phyloP scores from a whole-genome alignment of 1,140 invertebrate genomes.

The Lasaia peninsularis region DNA sequence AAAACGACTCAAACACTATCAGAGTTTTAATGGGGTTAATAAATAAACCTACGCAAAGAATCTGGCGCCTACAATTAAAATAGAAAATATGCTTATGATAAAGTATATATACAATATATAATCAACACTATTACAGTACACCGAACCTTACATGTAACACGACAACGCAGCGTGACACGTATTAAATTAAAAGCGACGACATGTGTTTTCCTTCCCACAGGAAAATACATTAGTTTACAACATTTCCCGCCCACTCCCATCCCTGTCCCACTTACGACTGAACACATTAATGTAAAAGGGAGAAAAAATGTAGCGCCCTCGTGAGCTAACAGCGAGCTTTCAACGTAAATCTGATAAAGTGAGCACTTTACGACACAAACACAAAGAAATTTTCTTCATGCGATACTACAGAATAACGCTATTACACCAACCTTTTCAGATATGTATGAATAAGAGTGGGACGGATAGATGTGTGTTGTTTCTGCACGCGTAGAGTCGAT shows the following conservation, averaged over 20 bases:
- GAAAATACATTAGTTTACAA: slow-evolving; percentile 72
- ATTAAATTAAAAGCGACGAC: slow-evolving; percentile 76
- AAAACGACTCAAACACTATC: too few relatives aligned
- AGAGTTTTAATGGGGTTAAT: neutral
- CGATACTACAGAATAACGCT: slow-evolving; percentile 22
- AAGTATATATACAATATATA: slow-evolving; percentile 3
- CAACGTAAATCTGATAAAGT: slow-evolving; percentile 74
- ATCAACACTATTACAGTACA: slow-evolving; percentile 13
- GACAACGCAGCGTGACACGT: slow-evolving; percentile 65
- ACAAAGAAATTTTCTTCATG: slow-evolving; percentile 65
- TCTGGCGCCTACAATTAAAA: neutral
- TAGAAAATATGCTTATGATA: neutral
- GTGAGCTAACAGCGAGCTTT: slow-evolving; percentile 68
- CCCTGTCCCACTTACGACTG: slow-evolving; percentile 32
- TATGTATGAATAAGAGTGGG: slow-evolving; percentile 36
- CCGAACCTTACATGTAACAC: slow-evolving; percentile 37
- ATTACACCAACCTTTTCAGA: slow-evolving; percentile 33
- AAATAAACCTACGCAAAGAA: neutral
- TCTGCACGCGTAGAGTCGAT: slow-evolving; percentile 33
- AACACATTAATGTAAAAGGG: slow-evolving; percentile 26
- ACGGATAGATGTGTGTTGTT: slow-evolving; percentile 25
- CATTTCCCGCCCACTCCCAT: slow-evolving; percentile 56
- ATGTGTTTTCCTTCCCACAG: slow-evolving; percentile 76
- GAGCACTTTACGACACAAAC: slow-evolving; percentile 66
- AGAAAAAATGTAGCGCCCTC: slow-evolving; percentile 48